Evolutionary conservation across 1,140 invertebrate genomes (phyloP), one percentile per base, ranked within the genome.

Genomic region (Drosophila melanica): DNA sequence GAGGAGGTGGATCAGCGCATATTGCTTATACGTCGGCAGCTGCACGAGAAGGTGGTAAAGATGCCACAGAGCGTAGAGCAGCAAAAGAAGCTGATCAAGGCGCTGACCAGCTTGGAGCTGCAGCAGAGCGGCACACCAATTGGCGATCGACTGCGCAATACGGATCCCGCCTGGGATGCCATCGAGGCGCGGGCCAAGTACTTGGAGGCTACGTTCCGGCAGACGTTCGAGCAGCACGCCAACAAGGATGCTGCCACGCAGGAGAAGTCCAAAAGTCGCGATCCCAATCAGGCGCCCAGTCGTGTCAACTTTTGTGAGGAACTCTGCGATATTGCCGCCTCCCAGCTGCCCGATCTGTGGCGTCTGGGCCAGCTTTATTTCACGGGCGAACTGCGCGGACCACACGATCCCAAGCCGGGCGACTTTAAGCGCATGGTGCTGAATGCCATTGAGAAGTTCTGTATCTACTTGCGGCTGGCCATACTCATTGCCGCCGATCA

Each of bases 101-200:
- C 95, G 69, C 90, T 95, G 54, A 93, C 94, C n/a, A 95, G 94
- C 82, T 91, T 97, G 50, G 96, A 96, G 77, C 93, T 90, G 3
- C 91, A 92, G 51, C 91, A 92, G 55, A 82, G 73, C 10, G 91
- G 91, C n/a, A 91, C 77, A 1, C 53, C 54, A 0, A 78, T 90
- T 58, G 85, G 80, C 20, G 90, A 92, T 7, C 81, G 82, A 8
- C 23, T 92, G 18, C 75, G 81, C 2, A 90, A 82, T 27, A 76
- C 71, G 1, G 98, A 99, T 93, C 97, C 98, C 2, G 98, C 97
- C 1, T 99, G 98, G 98, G 95, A 97, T 76, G 97, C 97, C 16
- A 96, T 99, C 68, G 94, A 93, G n/a, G 95, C 95, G 62, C 95
- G 96, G 58, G 95, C 96, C 73, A 94, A 95, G 37, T 97, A 96